Evolutionary conservation across 2,888 invertebrate species (phyloP).

Genomic region (Arctia plantaginis): DNA sequence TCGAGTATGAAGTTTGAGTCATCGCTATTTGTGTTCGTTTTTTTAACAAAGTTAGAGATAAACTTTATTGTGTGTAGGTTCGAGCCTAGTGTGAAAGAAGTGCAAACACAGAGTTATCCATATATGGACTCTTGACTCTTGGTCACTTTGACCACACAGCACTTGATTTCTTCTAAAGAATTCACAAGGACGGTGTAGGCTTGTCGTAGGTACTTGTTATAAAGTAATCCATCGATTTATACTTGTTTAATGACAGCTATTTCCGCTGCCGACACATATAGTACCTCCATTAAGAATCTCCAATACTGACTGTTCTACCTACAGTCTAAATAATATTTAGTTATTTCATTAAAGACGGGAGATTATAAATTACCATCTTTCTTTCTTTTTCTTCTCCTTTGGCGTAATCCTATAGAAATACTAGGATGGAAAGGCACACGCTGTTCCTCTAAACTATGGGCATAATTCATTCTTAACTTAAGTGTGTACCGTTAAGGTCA

Average conservation of each 20-base stretch:
- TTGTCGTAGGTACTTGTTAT: constrained; percentile 39
- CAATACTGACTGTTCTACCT: background rate
- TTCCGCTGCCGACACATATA: constrained; percentile 33
- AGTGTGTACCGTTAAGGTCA: no score
- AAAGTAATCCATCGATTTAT: constrained; percentile 50
- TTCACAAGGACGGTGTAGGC: constrained; percentile 52
- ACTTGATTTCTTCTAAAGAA: constrained; percentile 49
- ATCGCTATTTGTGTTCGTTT: constrained; percentile 69
- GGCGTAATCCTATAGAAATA: no score
- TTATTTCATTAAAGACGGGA: background rate
- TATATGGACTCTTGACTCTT: constrained; percentile 31
- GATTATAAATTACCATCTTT: no score
- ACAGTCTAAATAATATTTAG: background rate
- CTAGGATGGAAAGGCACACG: no score
- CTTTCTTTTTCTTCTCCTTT: no score
- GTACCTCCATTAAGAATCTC: background rate
- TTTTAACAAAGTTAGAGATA: constrained; percentile 45
- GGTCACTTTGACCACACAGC: constrained; percentile 15
- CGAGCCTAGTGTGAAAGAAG: constrained; percentile 17
- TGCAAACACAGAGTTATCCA: constrained; percentile 13
- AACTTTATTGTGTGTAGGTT: constrained; percentile 43
- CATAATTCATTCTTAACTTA: no score
- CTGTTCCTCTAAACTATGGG: no score
- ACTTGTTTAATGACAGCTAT: constrained; percentile 27
- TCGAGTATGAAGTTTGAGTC: constrained; percentile 68